Evolutionary conservation across 1,140 invertebrate genomes (phyloP).

Genomic region (Wiebesia pumilae): DNA sequence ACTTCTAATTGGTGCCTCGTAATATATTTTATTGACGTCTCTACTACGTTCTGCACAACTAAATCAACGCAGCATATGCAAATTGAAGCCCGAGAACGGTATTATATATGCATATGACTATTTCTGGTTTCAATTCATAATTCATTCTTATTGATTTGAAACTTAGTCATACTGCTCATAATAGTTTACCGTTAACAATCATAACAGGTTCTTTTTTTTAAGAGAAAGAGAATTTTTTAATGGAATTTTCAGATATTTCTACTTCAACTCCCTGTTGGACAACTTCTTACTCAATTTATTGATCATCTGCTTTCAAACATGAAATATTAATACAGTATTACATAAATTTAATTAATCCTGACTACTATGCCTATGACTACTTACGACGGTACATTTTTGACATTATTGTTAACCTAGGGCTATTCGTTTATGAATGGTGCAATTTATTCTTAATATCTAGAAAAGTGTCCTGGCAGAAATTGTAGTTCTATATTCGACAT

Average conservation of each 20-base stretch:
- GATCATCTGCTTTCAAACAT: too few species aligned
- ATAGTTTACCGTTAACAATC: too few species aligned
- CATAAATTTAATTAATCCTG: too few species aligned
- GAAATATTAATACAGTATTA: too few species aligned
- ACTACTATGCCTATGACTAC: too few species aligned
- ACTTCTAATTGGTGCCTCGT: background rate
- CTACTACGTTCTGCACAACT: background rate
- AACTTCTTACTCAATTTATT: too few species aligned
- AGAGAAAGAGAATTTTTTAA: too few species aligned
- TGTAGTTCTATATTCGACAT: background rate
- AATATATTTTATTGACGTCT: background rate
- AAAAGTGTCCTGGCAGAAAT: background rate
- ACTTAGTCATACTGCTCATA: too few species aligned
- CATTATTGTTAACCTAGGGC: background rate
- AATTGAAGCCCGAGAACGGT: background rate
- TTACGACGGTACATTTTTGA: too few species aligned
- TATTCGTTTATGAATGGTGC: background rate
- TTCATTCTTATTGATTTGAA: background rate
- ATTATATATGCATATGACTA: background rate
- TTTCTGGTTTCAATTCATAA: background rate
- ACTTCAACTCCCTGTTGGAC: too few species aligned
- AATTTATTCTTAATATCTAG: background rate
- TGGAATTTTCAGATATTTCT: too few species aligned
- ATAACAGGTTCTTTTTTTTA: too few species aligned
- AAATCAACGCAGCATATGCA: background rate